Conservation (phyloP, 1,140 invertebrate genomes). For the Heliothis subflexa region DNA sequence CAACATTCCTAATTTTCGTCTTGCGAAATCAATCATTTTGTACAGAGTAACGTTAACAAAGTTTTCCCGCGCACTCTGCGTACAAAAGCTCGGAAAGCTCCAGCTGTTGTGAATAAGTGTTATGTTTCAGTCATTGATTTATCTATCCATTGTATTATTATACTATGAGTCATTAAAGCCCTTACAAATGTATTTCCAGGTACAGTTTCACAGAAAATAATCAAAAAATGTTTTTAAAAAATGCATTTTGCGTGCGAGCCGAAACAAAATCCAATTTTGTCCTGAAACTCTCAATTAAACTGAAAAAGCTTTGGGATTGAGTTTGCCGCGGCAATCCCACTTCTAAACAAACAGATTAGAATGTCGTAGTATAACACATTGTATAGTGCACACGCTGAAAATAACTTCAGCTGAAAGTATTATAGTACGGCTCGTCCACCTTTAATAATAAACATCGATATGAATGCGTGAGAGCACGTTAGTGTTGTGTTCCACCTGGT, state of each 20-base stretch:
- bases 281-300: neutral
- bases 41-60: neutral
- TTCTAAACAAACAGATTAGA: neutral
- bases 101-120: neutral
- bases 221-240: neutral
- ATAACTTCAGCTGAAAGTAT: constrained; percentile 21
- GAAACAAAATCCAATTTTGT: neutral
- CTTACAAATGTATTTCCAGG: neutral
- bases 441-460: constrained; percentile 18
- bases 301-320: neutral
- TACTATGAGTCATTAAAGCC: neutral
- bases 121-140: constrained; percentile 5
- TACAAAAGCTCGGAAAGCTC: neutral
- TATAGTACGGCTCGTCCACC: neutral
- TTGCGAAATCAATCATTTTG: neutral
- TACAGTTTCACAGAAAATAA: neutral
- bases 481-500: neutral
- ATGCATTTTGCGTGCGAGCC: neutral
- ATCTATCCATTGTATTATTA: neutral
- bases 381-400: constrained; percentile 10
- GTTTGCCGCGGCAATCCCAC: neutral
- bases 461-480: neutral
- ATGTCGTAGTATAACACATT: neutral
- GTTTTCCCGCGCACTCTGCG: neutral
- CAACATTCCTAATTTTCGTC: neutral